Conservation (phyloP, 2,113 vertebrate species). For the Ctenodactylus gundi region DNA sequence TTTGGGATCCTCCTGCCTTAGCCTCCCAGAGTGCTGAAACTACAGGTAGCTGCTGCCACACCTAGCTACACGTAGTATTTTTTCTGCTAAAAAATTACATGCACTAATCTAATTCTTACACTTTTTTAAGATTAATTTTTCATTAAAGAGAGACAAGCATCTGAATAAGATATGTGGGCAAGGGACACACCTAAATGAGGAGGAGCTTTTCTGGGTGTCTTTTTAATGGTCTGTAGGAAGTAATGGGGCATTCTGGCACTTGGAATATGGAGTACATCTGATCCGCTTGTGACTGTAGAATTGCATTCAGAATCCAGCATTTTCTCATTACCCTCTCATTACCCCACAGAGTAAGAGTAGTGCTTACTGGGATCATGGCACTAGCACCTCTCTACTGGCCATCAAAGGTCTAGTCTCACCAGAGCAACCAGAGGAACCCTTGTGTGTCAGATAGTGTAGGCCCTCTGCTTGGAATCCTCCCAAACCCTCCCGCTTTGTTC, state of each 20-base stretch:
- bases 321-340: neutral
- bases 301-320: neutral
- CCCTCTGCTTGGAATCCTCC: neutral
- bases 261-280: too few species aligned
- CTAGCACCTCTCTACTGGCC: neutral
- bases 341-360: neutral
- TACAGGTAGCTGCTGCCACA: too few species aligned
- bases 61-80: too few species aligned
- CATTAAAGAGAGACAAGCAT: neutral
- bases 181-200: neutral
- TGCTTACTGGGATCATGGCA: neutral
- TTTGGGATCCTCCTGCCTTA: too few species aligned
- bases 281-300: neutral
- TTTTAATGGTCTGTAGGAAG: neutral
- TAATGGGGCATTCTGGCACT: too few species aligned
- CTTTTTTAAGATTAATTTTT: neutral
- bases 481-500: neutral
- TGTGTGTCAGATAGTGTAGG: neutral
- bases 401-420: neutral
- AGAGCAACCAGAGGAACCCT: neutral
- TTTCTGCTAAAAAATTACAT: neutral
- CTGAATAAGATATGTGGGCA: neutral
- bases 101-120: neutral
- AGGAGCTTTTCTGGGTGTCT: neutral
- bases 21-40: too few species aligned